A percentile compares a stretch with the other conserved stretches of the same genome.
Evolutionary conservation across 1,140 invertebrate genomes (phyloP).

Genomic region (Drosophila obscura): DNA sequence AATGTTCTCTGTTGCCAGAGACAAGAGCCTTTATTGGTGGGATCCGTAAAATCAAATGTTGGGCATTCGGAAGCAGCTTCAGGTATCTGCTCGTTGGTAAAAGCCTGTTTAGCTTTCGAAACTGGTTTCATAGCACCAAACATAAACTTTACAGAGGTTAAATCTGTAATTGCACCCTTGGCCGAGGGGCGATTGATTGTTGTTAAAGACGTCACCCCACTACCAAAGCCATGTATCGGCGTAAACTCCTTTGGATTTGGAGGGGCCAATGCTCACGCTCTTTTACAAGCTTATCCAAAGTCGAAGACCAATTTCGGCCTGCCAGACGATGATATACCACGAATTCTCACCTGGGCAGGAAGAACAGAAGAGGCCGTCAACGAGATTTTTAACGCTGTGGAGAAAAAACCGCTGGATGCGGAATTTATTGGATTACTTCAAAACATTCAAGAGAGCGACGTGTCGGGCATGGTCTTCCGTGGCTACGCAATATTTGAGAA

Average conservation of each 20-base stretch:
- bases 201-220: constrained; percentile 87
- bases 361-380: constrained; percentile 88
- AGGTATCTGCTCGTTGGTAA: constrained; percentile 92
- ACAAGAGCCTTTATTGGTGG: constrained; percentile 90
- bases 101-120: constrained; percentile 91
- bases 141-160: constrained; percentile 90
- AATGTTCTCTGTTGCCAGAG: constrained; percentile 90
- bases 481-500: constrained; percentile 86
- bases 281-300: constrained; percentile 87
- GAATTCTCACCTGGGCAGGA: constrained; percentile 86
- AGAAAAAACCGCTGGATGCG: constrained; percentile 85
- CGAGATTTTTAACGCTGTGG: constrained; percentile 87
- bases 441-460: constrained; percentile 85
- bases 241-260: constrained; percentile 95
- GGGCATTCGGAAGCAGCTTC: constrained; percentile 96
- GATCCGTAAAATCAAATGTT: constrained; percentile 96
- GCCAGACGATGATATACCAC: constrained; percentile 85
- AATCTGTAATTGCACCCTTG: constrained; percentile 90
- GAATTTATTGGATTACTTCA: constrained; percentile 86
- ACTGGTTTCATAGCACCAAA: constrained; percentile 91
- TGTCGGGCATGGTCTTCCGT: constrained; percentile 86
- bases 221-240: constrained; percentile 87
- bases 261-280: constrained; percentile 89
- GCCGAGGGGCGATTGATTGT: constrained; percentile 89
- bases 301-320: constrained; percentile 85